Evolutionary conservation across 2,888 invertebrate genomes (phyloP), one percentile per base, ranked within the genome.

Genomic region (Aporophyla nigra): DNA sequence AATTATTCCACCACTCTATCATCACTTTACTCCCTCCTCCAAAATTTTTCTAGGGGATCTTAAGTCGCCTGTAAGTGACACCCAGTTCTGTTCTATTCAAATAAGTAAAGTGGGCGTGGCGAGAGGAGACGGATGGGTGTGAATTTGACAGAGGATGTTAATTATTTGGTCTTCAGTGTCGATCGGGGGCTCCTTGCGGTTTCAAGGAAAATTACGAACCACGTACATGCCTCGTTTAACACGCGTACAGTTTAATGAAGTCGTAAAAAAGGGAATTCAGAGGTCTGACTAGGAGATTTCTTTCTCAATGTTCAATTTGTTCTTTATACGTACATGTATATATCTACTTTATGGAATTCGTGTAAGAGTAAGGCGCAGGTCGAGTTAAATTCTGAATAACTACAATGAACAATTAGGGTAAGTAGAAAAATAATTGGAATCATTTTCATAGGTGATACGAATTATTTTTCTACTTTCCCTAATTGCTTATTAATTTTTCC

Each of bases 71-170:
- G 86, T 76, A 86, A 90, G 84, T 86, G 89, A 85, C 86, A 84
- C 75, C 76, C 80, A 80, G 86, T 87, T 87, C 86, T 84, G 84
- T 88, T 88, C 87, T 80, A 91, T 90, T 91, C 88, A 89, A 90
- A 88, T 85, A 89, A 87, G 89, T 91, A 73, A 91, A 91, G 78
- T 67, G 74, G 90, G 90, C 88, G 90, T 89, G 87, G 76, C 81
- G 76, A 79, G 53, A 75, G 80, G 86, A 83, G 90, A 93, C 85
- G 91, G 91, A 94, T 93, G 92, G 93, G 93, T 93, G 94, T 94
- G 95, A 93, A 94, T 95, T 93, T 94, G 95, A 95, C 94, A 93
- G 93, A 89, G 92, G 92, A 90, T 93, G 94, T 95, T 95, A 96
- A 96, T 96, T 95, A 94, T 93, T 93, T 92, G 91, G 90, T 91